Base-by-base conservation (phyloP, 2,797 vertebrate species). In the Phalloptychus januarius region DNA sequence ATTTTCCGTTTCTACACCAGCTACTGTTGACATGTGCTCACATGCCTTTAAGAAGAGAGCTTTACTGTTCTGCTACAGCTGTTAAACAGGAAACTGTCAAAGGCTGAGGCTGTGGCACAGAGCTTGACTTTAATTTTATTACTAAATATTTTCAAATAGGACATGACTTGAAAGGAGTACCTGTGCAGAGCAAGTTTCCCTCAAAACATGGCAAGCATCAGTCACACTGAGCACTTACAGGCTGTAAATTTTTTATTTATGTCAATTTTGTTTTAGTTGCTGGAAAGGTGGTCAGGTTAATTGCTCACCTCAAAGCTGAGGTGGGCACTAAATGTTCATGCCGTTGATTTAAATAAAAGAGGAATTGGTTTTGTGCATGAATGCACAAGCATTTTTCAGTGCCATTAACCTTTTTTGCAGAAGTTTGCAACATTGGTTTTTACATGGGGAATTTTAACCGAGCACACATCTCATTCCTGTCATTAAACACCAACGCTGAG, bases 11-110 rank as follows among this genome's bases (percentile, higher is more conserved):
- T 58, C 28, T 78, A 76, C 71, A 33, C 63, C 28, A 20, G 77
- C 83, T 87, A 81, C 83, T 78, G 85, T 83, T 85, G 75, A 87
- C 73, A 67, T 77, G 58, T 54, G 82, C 72, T 79, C 81, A 88
- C 76, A 58, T 69, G 33, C 44, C 76, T 80, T 77, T 65, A 38
- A 54, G 58, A 63, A 45, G 77, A 18, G 42, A 78, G 42, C 72
- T 76, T 81, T 78, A 54, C 80, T 83, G 79, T 38, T n/a, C 70
- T 44, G 5, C 58, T 13, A 28, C 61, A 75, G 48, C 54, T 72
- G 74, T 48, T 75, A 18, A 61, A 70, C 74, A 76, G 77, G 73
- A 74, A 82, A 38, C 54, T 3, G 65, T 70, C n/a, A 25, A 25
- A 69, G 71, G 15, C 20, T 70, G 61, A 23, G 38, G 69, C 13